Percentiles rank a stretch among this genome's conserved stretches.
Conservation (phyloP, 2,888 invertebrate genomes). For the Drosophila hamatofila region DNA sequence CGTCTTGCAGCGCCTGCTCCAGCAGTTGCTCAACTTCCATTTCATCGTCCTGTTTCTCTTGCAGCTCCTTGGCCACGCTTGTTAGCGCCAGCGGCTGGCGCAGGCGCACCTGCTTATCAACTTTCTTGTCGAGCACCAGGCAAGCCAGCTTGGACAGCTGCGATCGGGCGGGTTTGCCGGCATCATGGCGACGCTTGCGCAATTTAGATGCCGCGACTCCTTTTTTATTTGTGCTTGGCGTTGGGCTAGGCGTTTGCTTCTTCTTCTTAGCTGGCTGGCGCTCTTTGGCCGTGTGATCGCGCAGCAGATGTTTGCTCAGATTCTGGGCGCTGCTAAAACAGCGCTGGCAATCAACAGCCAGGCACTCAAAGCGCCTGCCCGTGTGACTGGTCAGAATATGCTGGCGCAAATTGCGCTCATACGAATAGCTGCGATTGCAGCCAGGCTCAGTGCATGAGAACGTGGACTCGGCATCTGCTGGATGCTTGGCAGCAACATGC, state of each 20-base stretch:
- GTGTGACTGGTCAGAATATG: conserved; percentile 87
- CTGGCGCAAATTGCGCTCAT: conserved; percentile 87
- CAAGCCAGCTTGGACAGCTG: conserved; percentile 74
- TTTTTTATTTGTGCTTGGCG: background rate
- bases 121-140: conserved; percentile 65
- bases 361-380: conserved; percentile 86
- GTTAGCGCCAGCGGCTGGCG: conserved; percentile 62
- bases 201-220: background rate
- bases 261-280: background rate
- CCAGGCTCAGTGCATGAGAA: conserved; percentile 82
- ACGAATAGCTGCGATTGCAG: conserved; percentile 86
- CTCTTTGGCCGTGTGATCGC: conserved; percentile 56
- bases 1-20: background rate
- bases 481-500: conserved; percentile 84
- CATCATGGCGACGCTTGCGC: conserved; percentile 80
- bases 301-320: conserved; percentile 67
- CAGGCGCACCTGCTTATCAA: conserved; percentile 71
- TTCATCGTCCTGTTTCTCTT: background rate
- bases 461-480: conserved; percentile 31
- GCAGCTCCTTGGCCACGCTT: conserved; percentile 35
- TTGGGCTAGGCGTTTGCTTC: background rate
- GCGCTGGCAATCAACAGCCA: conserved; percentile 73
- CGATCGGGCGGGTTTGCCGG: conserved; percentile 74
- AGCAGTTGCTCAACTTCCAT: background rate
- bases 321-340: conserved; percentile 80